Conservation (phyloP, 2,113 vertebrate genomes). For the Bagarius yarrelli region DNA sequence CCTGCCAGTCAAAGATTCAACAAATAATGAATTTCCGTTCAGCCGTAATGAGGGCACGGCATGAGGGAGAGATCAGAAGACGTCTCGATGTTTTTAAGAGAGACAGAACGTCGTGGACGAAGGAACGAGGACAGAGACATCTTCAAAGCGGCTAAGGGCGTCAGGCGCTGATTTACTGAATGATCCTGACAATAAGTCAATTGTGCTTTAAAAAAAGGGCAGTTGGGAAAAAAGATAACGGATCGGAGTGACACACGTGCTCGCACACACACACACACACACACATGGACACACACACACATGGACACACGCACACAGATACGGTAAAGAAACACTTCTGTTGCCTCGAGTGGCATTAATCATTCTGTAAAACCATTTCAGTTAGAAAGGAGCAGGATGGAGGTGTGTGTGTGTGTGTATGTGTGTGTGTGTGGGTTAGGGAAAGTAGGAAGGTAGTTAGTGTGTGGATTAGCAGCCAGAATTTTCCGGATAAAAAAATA, state of each 20-base stretch:
- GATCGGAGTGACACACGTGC: not conserved
- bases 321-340: not conserved
- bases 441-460: constrained; percentile 13
- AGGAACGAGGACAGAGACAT: not conserved
- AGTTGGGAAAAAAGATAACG: not conserved
- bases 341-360: constrained; percentile 24
- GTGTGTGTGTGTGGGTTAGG: not conserved
- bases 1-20: not conserved
- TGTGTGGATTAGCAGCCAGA: not conserved
- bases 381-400: not conserved
- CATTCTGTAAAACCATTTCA: not conserved
- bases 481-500: not conserved
- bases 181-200: constrained; percentile 51
- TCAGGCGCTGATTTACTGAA: constrained; percentile 39
- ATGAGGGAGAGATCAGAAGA: not conserved
- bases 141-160: constrained; percentile 24
- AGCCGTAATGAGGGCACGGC: constrained; percentile 9
- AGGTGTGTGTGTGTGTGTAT: constrained; percentile 8
- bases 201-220: constrained; percentile 35
- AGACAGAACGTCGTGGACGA: not conserved
- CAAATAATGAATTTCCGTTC: constrained; percentile 34
- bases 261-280: constrained; percentile 14
- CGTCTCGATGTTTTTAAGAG: not conserved
- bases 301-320: not conserved
- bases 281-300: not conserved